Percentiles rank a stretch among this genome's conserved stretches.
Evolutionary conservation across 2,113 vertebrate species (phyloP).

Genomic region (Mirza zaza): DNA sequence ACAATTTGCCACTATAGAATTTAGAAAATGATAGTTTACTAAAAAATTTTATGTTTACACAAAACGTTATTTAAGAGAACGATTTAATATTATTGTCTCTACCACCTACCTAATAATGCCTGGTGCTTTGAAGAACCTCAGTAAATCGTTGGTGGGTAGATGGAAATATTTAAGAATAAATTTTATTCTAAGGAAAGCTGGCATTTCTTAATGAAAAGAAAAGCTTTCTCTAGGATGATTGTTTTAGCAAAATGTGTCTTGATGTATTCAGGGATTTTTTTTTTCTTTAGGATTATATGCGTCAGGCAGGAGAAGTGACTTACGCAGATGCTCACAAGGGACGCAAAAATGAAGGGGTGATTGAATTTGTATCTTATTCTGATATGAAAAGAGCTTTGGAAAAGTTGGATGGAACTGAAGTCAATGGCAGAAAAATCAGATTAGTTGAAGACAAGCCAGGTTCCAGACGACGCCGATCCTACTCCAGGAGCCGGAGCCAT

Average conservation of each 20-base stretch:
- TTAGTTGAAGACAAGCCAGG: slow-evolving; percentile 97
- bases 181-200: not conserved
- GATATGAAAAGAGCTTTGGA: slow-evolving; percentile 99
- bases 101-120: not conserved
- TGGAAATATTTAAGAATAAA: not conserved
- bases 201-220: not conserved
- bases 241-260: slow-evolving; percentile 2
- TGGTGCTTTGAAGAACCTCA: not conserved
- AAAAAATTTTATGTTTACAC: not conserved
- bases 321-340: slow-evolving; percentile 98
- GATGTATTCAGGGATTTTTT: not conserved
- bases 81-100: not conserved
- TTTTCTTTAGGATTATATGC: slow-evolving; percentile 94
- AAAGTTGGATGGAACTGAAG: slow-evolving; percentile 96
- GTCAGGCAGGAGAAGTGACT: slow-evolving; percentile 97
- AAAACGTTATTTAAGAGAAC: not conserved
- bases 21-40: not conserved
- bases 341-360: slow-evolving; percentile 96
- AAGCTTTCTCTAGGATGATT: not conserved
- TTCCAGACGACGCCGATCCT: slow-evolving; percentile 91
- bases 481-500: slow-evolving; percentile 93
- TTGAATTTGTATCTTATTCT: slow-evolving; percentile 97
- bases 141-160: not conserved
- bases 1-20: not conserved
- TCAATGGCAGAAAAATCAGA: slow-evolving; percentile 97